Conservation (phyloP, 2,797 vertebrate species). For the Gadopsis bispinosus region DNA sequence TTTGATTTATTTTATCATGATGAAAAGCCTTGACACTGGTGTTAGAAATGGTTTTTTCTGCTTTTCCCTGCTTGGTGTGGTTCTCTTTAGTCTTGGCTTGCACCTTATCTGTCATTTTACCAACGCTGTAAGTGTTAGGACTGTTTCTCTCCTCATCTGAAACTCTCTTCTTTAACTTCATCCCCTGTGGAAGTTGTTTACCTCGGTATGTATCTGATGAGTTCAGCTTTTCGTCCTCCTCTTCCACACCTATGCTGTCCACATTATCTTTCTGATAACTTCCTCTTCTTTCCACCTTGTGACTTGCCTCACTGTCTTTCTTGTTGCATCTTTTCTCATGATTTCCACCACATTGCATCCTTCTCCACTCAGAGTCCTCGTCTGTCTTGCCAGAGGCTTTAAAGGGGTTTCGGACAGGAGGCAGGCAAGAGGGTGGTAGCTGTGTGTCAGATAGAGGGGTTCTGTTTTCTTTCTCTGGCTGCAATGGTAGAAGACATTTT, state of each 20-base stretch:
- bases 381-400: constrained; percentile 82
- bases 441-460: constrained; percentile 57
- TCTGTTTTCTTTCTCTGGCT: constrained; percentile 80
- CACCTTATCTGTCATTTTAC: neutral
- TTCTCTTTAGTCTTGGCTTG: constrained; percentile 18
- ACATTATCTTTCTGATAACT: constrained; percentile 49
- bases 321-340: constrained; percentile 21
- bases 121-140: constrained; percentile 3
- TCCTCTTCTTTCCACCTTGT: constrained; percentile 25
- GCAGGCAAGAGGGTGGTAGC: constrained; percentile 61
- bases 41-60: neutral
- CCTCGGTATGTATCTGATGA: constrained; percentile 56
- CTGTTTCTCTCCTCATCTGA: constrained; percentile 60
- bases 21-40: neutral
- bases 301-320: constrained; percentile 1
- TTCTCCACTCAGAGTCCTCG: constrained; percentile 78
- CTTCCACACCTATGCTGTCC: neutral
- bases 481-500: constrained; percentile 34
- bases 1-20: constrained; percentile 19
- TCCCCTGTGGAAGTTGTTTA: constrained; percentile 73
- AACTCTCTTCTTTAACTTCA: constrained; percentile 79
- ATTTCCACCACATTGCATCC: constrained; percentile 44
- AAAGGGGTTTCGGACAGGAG: constrained; percentile 90
- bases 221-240: constrained; percentile 55
- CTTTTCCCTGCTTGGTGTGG: neutral